Base-by-base conservation (phyloP, 1,140 invertebrate genomes). In the Drosophila ogumai region DNA sequence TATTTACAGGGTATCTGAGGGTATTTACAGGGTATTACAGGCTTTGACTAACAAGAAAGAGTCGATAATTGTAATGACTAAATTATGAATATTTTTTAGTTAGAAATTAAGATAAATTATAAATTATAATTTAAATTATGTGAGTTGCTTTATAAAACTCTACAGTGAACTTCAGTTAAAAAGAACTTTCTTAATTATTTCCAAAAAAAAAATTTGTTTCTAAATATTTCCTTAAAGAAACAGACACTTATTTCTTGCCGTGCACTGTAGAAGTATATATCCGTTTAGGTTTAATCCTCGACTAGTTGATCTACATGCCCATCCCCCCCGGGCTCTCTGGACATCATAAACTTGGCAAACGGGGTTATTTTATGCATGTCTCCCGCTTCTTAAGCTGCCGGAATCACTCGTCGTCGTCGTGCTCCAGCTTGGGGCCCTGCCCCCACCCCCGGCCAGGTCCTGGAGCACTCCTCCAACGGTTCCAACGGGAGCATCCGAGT, bases 401-500 rank as follows among this genome's bases (percentile, higher is more conserved):
- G 49, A 38, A 28, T 55, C 49, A 43, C 25, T 25, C 41, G 17
- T 40, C n/a, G 32, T 17, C 15, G 4, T 13, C 19, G 12, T 8
- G 19, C 12, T 9, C 31, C 50, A n/a, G 22, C 44, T 17, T 7
- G 3, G 31, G 31, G 38, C n/a, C 38, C 38, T n/a, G 7, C 38
- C 7, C 13, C 36, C 7, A 13, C 10, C 44, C 46, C 15, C 22
- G 13, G 6, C n/a, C n/a, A n/a, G 22, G 34, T 66, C 36, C 65
- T 34, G 65, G 43, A 68, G 43, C 49, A 71, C 61, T 17, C 22
- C 61, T 12, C 31, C 38, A 17, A 54, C 46, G 46, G 49, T 54
- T 74, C 67, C 58, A 43, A 52, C 57, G 63, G 79, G 58, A 69
- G 75, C 82, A 82, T 68, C 79, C 82, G 73, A 87, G 82, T 85